A percentile compares a stretch with the other conserved stretches of the same genome.
Conservation (phyloP, 2,113 vertebrate genomes). For the Phainopepla nitens region DNA sequence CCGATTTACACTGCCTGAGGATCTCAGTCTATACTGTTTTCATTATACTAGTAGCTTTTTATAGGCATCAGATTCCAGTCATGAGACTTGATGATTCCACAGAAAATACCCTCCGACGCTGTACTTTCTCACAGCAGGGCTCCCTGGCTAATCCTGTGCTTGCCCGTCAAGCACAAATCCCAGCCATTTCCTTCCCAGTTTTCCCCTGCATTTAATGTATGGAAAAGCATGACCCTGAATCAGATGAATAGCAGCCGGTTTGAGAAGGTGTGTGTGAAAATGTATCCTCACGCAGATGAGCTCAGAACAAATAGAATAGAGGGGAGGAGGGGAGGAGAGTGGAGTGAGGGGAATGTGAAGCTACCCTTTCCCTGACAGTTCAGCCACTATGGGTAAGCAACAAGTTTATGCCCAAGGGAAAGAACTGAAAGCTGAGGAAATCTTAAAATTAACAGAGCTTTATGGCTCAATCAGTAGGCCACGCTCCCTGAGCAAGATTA, state of each 20-base stretch:
- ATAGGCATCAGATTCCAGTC: neutral
- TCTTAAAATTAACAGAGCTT: conserved; percentile 47
- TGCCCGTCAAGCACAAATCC: conserved; percentile 48
- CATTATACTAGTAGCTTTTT: neutral
- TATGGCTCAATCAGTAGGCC: conserved; percentile 36
- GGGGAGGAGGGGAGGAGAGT: neutral
- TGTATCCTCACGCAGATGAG: conserved; percentile 53
- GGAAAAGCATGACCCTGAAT: conserved; percentile 55
- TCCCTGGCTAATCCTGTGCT: conserved; percentile 42
- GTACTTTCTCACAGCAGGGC: neutral
- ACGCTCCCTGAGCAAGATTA: neutral
- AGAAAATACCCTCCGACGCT: neutral
- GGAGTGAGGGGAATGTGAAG: neutral
- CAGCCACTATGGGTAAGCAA: conserved; percentile 17
- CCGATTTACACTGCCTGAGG: neutral
- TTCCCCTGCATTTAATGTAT: conserved; percentile 32
- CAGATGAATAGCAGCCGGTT: conserved; percentile 35
- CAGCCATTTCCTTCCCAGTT: conserved; percentile 19
- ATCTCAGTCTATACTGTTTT: neutral
- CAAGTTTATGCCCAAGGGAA: conserved; percentile 33
- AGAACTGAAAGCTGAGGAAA: conserved; percentile 20
- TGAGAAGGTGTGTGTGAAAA: conserved; percentile 59
- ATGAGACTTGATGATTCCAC: conserved; percentile 20
- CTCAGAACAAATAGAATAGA: conserved; percentile 53
- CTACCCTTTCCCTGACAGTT: neutral